A percentile compares a stretch with the other conserved stretches of the same genome.
Conservation (phyloP, 2,888 invertebrate genomes). For the Anthoptus insignis region DNA sequence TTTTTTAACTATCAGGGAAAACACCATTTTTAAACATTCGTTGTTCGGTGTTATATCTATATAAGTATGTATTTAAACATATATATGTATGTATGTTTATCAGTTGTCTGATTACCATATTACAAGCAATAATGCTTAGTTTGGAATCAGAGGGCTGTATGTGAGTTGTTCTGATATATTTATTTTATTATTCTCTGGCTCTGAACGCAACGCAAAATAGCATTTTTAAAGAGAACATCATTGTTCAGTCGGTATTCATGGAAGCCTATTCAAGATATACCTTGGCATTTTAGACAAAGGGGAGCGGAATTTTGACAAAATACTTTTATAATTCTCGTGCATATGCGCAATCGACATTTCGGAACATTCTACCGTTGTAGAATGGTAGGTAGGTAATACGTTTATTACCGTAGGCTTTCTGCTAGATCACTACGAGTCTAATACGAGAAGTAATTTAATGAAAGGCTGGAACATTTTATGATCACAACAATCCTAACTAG, state of each 20-base stretch:
- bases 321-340: constrained; percentile 8
- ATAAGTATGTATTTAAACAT: too few species aligned
- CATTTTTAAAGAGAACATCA: background rate
- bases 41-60: too few species aligned
- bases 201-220: background rate
- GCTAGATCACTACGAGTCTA: background rate
- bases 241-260: background rate
- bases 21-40: too few species aligned
- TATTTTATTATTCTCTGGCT: too few species aligned
- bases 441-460: constrained; percentile 2
- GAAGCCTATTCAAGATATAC: constrained; percentile 2
- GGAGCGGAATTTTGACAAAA: constrained; percentile 19
- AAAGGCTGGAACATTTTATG: background rate
- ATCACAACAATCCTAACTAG: background rate
- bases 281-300: constrained; percentile 21
- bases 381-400: too few species aligned
- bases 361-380: too few species aligned
- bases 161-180: too few species aligned
- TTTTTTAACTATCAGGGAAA: too few species aligned
- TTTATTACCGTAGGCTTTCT: constrained; percentile 1
- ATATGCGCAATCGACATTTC: constrained; percentile 10
- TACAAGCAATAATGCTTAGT: too few species aligned
- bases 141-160: too few species aligned
- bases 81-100: too few species aligned
- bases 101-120: too few species aligned